A percentile compares a stretch with the other conserved stretches of the same genome.
Evolutionary conservation across 2,797 vertebrate species (phyloP).

Genomic region (Gephyroberyx darwinii): DNA sequence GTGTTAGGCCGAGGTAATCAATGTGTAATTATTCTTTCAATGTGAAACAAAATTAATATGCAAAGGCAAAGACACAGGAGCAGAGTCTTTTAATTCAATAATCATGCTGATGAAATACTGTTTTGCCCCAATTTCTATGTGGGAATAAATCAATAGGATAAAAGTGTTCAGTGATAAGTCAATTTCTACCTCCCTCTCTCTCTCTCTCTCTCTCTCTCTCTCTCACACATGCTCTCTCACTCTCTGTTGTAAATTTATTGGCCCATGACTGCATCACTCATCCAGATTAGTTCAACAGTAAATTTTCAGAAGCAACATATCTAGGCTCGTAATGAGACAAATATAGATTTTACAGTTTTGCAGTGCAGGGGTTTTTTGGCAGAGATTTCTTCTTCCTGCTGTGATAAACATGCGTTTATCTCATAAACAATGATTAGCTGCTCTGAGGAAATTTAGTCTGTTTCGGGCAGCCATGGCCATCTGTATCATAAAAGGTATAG

Average conservation of each 20-base stretch:
- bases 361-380: conserved; percentile 14
- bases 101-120: conserved; percentile 66
- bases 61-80: conserved; percentile 45
- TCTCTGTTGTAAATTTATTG: conserved; percentile 32
- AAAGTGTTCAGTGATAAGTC: conserved; percentile 31
- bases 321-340: conserved; percentile 44
- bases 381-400: neutral
- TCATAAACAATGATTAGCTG: conserved; percentile 12
- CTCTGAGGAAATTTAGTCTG: neutral
- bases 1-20: conserved; percentile 60
- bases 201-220: conserved; percentile 3
- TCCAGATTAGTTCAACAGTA: conserved; percentile 43
- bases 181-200: conserved; percentile 18
- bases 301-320: conserved; percentile 52
- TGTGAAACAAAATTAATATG: conserved; percentile 67
- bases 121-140: conserved; percentile 59
- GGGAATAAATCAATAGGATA: conserved; percentile 60
- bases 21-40: conserved; percentile 72
- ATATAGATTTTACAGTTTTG: conserved; percentile 52
- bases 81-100: conserved; percentile 59
- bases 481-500: conserved; percentile 35
- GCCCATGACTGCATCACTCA: conserved; percentile 43
- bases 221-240: neutral
- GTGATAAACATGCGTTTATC: conserved; percentile 42
- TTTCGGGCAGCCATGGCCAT: neutral